These are phyloP conservation scores for Propsilocerus akamusi DNA, from an alignment of 1,140 invertebrate species.

Conservation along the genomic window DNA sequence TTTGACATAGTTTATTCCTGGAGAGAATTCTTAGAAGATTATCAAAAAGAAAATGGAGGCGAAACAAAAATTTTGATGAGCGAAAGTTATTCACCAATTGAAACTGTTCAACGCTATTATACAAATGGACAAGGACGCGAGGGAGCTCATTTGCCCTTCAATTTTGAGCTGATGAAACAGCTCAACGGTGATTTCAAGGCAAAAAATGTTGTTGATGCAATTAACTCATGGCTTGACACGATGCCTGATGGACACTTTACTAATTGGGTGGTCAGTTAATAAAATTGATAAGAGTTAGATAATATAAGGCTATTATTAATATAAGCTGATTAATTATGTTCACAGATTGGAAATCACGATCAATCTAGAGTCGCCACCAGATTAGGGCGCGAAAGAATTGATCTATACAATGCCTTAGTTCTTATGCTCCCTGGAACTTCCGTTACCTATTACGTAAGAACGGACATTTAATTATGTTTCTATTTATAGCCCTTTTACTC, in stretches of 20 bases:
- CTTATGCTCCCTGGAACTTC: slow-evolving; percentile 45
- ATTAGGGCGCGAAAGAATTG: slow-evolving; percentile 26
- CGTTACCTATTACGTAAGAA: no score
- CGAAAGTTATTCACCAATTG: background rate
- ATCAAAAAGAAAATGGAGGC: slow-evolving; percentile 23
- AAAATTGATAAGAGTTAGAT: background rate
- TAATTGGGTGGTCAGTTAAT: slow-evolving; percentile 34
- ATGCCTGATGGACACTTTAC: slow-evolving; percentile 26
- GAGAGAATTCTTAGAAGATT: slow-evolving; percentile 35
- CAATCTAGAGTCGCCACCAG: slow-evolving; percentile 25
- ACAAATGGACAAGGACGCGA: slow-evolving; percentile 18
- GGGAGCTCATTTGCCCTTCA: slow-evolving; percentile 47
- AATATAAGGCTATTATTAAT: no score
- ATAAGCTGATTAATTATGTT: slow-evolving; percentile 1
- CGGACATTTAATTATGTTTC: no score
- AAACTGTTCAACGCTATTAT: background rate
- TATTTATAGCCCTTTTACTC: no score
- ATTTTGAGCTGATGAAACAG: slow-evolving; percentile 41
- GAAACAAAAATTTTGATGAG: slow-evolving; percentile 7
- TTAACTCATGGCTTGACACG: slow-evolving; percentile 32
- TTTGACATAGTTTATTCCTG: slow-evolving; percentile 39
- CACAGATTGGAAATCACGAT: slow-evolving; percentile 34
- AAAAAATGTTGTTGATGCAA: slow-evolving; percentile 21
- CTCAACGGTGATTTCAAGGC: slow-evolving; percentile 18
- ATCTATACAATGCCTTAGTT: slow-evolving; percentile 44